Base-by-base conservation (phyloP, 1,140 invertebrate genomes). In the Drosophila murphyi region DNA sequence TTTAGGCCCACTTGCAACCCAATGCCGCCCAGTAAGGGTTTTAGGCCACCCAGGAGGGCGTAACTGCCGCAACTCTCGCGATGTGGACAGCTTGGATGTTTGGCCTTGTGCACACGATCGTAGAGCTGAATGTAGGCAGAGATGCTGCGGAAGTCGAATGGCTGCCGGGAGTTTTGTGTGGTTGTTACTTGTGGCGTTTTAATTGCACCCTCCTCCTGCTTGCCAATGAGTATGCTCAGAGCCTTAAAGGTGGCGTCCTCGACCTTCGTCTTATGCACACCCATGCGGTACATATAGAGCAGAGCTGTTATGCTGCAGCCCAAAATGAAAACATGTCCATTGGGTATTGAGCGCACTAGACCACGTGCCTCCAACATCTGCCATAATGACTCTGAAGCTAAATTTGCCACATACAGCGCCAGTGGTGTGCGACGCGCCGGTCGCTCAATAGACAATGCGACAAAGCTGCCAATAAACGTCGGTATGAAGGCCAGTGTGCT, bases 331-430 rank as follows among this genome's bases (percentile, higher is more conserved):
- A 95, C 94, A 91, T 96, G 94, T 31, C 96, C 96, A 87, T 94
- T 92, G 48, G 93, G 94, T 72, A 96, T 92, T 37, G 94, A 94
- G 8, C 92, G 93, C 4, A 96, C 92, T 39, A 94, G 93, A 57
- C 95, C 94, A 72, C 95, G 92, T 29, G 93, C 93, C 37, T 95
- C 93, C 5, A 94, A 92, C 96, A 97, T 97, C 67, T 94, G 94
- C 92, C 96, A 97, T 32, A 96, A 80, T 3, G 96, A 96, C 94
- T 97, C 96, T 28, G 95, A 95, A 31, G 96, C 96, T 93, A 97
- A 94, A 93, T 97, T 97, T 47, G 96, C 95, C 68, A 97, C 95
- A 92, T 97, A 97, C 31, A 97, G 92, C 78, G 95, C 95, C 6
- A 97, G 91, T 1, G 96, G 91, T 5, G 94, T 93, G 72, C 96